phyloP scores from a whole-genome alignment of 2,888 invertebrate genomes.

The Melanotus villosus region DNA sequence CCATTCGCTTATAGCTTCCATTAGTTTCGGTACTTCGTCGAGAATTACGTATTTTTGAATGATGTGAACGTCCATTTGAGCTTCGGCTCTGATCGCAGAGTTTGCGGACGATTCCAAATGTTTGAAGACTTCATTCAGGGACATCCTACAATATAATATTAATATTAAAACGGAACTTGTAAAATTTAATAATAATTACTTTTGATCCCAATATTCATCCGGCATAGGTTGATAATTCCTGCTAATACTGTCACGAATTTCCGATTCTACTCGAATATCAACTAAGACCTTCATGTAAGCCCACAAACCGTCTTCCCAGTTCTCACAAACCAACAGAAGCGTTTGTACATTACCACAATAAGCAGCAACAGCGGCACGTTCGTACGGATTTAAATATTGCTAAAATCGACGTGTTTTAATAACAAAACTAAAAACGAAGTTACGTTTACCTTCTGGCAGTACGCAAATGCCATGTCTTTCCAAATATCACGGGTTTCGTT shows the following conservation, averaged over 20 bases:
- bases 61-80: constrained; percentile 78
- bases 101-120: constrained; percentile 76
- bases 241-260: constrained; percentile 75
- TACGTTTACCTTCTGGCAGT: constrained; percentile 59
- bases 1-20: constrained; percentile 81
- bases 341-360: constrained; percentile 88
- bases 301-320: constrained; percentile 95
- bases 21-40: constrained; percentile 81
- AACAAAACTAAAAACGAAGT: too few species aligned
- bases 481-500: constrained; percentile 87
- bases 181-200: too few species aligned
- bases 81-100: constrained; percentile 71
- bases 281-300: constrained; percentile 86
- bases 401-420: too few species aligned
- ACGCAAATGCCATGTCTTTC: constrained; percentile 81
- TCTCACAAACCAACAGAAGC: constrained; percentile 81
- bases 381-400: constrained; percentile 72
- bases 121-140: constrained; percentile 78
- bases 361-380: constrained; percentile 81
- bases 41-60: constrained; percentile 90
- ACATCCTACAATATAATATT: constrained; percentile 72
- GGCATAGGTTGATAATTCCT: constrained; percentile 74
- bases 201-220: constrained; percentile 78
- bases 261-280: constrained; percentile 88
- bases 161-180: too few species aligned